A percentile compares a stretch with the other conserved stretches of the same genome.
Conservation (phyloP, 2,797 vertebrate species). For the Hippoglossus hippoglossus region DNA sequence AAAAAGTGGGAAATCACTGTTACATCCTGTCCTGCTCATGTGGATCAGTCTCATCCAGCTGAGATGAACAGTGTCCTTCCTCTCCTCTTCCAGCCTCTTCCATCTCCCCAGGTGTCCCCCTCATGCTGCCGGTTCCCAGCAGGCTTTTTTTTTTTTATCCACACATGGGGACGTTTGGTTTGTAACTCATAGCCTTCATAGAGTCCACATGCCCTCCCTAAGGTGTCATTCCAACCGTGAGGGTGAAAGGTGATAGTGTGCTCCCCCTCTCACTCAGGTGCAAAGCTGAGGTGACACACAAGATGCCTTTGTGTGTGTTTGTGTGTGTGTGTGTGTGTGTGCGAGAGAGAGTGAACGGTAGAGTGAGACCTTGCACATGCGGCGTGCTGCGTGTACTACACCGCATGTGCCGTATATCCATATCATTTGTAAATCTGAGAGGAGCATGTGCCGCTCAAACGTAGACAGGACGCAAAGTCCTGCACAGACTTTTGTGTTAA, state of each 20-base stretch:
- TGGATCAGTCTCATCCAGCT: conserved; percentile 5
- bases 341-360: neutral
- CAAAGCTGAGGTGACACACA: conserved; percentile 49
- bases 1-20: conserved; percentile 4
- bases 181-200: conserved; percentile 42
- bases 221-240: conserved; percentile 55
- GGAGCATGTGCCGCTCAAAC: neutral
- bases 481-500: neutral
- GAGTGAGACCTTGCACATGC: neutral
- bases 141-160: conserved; percentile 8
- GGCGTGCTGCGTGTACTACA: neutral
- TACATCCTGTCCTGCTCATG: neutral
- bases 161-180: conserved; percentile 23
- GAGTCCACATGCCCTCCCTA: conserved; percentile 27
- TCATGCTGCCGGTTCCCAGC: conserved; percentile 25
- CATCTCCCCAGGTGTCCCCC: conserved; percentile 22
- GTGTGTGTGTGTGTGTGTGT: conserved; percentile 25
- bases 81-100: neutral
- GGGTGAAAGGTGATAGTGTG: conserved; percentile 59
- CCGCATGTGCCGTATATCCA: conserved; percentile 1
- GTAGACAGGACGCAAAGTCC: neutral
- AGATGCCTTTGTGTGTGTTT: conserved; percentile 31
- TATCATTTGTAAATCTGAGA: neutral
- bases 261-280: conserved; percentile 44
- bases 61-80: neutral